phyloP scores from a whole-genome alignment of 2,113 vertebrate species.

The Pedionomus torquatus region DNA sequence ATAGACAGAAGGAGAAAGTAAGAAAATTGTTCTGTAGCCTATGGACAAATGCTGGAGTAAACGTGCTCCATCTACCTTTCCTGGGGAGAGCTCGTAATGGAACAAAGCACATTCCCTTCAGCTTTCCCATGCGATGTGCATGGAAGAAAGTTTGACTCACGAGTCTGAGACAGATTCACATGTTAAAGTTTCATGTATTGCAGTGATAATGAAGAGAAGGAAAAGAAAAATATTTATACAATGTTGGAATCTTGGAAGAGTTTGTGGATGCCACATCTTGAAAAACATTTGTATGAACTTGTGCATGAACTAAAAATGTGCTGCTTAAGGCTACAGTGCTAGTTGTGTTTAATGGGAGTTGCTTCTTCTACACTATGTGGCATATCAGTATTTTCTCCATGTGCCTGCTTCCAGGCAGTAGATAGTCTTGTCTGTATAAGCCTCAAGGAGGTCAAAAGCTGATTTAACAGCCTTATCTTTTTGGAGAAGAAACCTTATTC shows the following conservation, averaged over 20 bases:
- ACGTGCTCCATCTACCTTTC: not conserved
- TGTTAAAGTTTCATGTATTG: accelerated
- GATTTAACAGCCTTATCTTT: not conserved
- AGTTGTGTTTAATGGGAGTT: not conserved
- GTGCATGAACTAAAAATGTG: not conserved
- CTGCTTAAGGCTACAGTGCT: not conserved
- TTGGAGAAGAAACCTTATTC: not conserved
- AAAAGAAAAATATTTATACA: not conserved
- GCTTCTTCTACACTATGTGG: not conserved
- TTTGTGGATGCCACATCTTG: not conserved
- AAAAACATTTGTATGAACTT: not conserved
- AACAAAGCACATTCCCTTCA: not conserved
- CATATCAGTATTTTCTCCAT: not conserved
- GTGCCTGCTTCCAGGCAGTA: not conserved
- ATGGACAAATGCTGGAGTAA: not conserved
- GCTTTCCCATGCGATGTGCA: not conserved
- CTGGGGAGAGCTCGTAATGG: not conserved
- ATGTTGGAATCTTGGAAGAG: not conserved
- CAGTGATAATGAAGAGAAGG: not conserved
- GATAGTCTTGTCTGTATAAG: not conserved
- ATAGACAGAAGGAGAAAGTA: not conserved
- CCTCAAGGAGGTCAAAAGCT: not conserved
- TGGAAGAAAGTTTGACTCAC: not conserved
- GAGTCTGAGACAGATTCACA: not conserved
- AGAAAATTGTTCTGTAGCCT: not conserved